phyloP scores from a whole-genome alignment of 2,113 vertebrate genomes.

The Thermophis baileyi region DNA sequence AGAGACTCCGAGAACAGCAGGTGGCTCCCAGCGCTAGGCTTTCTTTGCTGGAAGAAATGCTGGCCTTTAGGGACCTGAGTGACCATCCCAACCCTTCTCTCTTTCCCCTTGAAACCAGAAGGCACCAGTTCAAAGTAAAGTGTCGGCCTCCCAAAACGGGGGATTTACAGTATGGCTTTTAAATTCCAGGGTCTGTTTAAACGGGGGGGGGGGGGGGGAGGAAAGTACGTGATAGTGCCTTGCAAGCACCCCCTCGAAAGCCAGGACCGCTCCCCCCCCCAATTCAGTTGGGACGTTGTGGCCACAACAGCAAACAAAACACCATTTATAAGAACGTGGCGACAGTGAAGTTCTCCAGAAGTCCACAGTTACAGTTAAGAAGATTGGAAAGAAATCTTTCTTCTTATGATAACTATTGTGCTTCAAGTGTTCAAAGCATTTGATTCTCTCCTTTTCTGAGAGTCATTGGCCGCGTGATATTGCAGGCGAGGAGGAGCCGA shows the following conservation, averaged over 20 bases:
- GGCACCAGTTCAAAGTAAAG: slow-evolving; percentile 6
- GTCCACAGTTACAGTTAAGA: background rate
- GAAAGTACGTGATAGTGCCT: rapidly evolving
- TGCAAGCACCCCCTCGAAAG: background rate
- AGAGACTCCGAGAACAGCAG: background rate
- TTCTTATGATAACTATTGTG: background rate
- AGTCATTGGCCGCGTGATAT: too few species aligned
- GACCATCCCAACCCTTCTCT: too few species aligned
- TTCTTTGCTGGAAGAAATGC: background rate
- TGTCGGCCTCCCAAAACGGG: background rate
- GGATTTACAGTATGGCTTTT: background rate
- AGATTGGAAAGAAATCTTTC: too few species aligned
- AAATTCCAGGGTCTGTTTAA: background rate
- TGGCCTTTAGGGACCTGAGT: too few species aligned
- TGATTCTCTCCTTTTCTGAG: background rate
- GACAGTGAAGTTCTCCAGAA: too few species aligned
- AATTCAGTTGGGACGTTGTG: background rate
- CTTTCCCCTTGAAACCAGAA: background rate
- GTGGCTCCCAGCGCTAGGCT: background rate
- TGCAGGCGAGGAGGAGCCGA: too few species aligned
- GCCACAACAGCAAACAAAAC: background rate
- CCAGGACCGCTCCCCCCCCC: background rate
- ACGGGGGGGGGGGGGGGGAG: too few species aligned
- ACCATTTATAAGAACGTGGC: too few species aligned
- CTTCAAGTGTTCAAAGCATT: background rate